Conservation (phyloP, 1,140 invertebrate species). For the Drosophila littoralis region DNA sequence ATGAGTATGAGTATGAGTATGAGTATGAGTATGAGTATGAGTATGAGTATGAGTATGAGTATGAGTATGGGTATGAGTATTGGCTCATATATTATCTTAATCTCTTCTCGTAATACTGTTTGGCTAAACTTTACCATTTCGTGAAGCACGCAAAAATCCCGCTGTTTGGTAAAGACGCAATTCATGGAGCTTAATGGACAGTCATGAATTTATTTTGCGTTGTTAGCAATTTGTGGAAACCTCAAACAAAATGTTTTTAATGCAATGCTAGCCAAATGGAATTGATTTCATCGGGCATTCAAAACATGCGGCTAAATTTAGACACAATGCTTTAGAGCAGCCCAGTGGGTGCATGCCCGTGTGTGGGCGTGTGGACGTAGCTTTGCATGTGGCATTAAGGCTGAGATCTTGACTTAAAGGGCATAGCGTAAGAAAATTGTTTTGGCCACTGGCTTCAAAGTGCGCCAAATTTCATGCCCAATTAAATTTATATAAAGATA, state of each 20-base stretch:
- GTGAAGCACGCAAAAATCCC: too few species aligned
- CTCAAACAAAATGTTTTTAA: background rate
- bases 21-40: background rate
- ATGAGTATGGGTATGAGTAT: conserved; percentile 3
- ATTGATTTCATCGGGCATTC: conserved; percentile 23
- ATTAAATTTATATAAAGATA: conserved; percentile 55
- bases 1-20: background rate
- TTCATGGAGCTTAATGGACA: background rate
- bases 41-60: background rate
- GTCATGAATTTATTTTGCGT: background rate
- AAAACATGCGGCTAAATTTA: conserved; percentile 23
- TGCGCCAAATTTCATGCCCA: conserved; percentile 51
- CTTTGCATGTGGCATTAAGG: background rate
- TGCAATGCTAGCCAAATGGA: conserved; percentile 2
- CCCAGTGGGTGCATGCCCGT: background rate
- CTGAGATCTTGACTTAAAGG: too few species aligned
- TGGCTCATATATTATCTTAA: too few species aligned
- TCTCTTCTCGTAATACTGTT: too few species aligned
- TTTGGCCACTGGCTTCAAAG: background rate
- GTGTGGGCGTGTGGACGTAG: conserved; percentile 1
- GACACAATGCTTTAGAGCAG: conserved; percentile 8
- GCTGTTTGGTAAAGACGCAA: too few species aligned
- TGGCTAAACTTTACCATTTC: too few species aligned
- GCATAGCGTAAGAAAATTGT: conserved; percentile 18
- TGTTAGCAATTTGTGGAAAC: background rate